phyloP scores from a whole-genome alignment of 2,113 vertebrate genomes.

The Octodon degus region DNA sequence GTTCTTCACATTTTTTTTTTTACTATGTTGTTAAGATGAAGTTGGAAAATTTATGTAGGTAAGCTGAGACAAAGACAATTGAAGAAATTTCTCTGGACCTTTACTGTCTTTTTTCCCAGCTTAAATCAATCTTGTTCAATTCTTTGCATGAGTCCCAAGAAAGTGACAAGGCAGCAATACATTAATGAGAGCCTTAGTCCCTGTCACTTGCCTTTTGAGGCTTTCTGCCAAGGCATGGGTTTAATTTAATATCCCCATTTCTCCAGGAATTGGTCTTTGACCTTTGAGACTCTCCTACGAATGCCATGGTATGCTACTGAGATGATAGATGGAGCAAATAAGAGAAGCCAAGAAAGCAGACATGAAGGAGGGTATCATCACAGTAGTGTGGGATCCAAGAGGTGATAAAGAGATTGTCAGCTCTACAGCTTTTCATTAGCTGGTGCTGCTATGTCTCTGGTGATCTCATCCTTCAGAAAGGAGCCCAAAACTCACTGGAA shows the following conservation, averaged over 20 bases:
- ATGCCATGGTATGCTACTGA: not conserved
- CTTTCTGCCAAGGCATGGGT: not conserved
- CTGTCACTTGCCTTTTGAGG: not conserved
- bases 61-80: not conserved
- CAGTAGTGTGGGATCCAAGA: not conserved
- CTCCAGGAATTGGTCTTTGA: not conserved
- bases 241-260: constrained; percentile 46
- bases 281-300: not conserved
- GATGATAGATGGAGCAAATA: not conserved
- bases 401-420: not conserved
- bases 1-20: not conserved
- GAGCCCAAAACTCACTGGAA: not conserved
- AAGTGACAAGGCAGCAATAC: not conserved
- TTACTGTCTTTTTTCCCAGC: not conserved
- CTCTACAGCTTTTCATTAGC: constrained; percentile 8
- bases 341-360: constrained; percentile 15
- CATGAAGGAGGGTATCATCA: not conserved
- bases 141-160: not conserved
- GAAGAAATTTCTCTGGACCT: not conserved
- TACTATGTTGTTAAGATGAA: not conserved
- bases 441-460: not conserved
- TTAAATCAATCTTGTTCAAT: not conserved
- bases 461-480: constrained; percentile 1
- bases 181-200: not conserved
- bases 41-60: not conserved